Evolutionary conservation across 2,113 vertebrate genomes (phyloP).

Genomic region (Grus americana): DNA sequence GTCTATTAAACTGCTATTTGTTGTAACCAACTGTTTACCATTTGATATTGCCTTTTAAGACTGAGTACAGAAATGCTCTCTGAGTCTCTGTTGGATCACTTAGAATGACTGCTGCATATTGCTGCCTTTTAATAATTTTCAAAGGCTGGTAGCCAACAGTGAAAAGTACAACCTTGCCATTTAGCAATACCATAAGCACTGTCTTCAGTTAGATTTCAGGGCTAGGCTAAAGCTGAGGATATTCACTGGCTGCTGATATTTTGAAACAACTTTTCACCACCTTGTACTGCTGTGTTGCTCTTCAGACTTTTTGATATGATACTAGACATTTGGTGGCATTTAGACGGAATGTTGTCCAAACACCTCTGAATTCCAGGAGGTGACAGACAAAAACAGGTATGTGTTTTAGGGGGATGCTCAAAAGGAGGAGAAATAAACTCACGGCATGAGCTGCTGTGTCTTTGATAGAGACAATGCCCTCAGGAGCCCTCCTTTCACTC

Average conservation of each 20-base stretch:
- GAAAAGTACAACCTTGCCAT: conserved; percentile 13
- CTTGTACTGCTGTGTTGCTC: background rate
- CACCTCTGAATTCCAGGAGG: background rate
- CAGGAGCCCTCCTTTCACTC: background rate
- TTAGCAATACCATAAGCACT: background rate
- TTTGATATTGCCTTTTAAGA: conserved; percentile 26
- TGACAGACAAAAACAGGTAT: background rate
- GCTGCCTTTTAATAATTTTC: conserved; percentile 44
- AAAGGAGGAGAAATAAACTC: background rate
- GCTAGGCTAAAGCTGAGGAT: background rate
- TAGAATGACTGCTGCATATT: conserved; percentile 21
- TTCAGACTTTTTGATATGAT: background rate
- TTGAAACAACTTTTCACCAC: background rate
- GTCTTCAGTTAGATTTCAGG: background rate
- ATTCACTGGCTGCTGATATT: background rate
- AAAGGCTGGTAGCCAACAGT: conserved; percentile 21
- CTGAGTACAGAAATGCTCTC: conserved; percentile 10
- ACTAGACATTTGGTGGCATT: background rate
- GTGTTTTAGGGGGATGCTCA: background rate
- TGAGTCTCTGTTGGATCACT: conserved; percentile 22
- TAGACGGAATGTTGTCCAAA: background rate
- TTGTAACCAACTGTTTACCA: conserved; percentile 29
- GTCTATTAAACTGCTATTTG: conserved; percentile 2
- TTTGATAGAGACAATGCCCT: background rate
- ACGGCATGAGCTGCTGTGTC: background rate